These are phyloP conservation scores for Coranthus polyacanthus DNA, from an alignment of 2,797 vertebrate genomes.

Conservation along the genomic window DNA sequence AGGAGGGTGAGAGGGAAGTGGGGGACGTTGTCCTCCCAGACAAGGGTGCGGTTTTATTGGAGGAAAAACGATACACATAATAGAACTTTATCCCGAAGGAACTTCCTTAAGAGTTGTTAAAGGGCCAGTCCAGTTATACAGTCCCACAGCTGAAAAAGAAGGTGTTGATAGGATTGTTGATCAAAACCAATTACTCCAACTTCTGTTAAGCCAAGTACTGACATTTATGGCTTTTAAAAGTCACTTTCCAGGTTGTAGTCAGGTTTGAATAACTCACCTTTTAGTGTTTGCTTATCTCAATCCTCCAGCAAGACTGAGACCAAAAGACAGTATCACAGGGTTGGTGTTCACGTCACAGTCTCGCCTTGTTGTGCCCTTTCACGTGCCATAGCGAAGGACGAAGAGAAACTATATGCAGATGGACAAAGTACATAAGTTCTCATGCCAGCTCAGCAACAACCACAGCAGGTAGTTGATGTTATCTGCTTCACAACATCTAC, in stretches of 20 bases:
- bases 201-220: neutral
- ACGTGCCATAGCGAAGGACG: no score
- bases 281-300: conserved; percentile 1
- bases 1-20: conserved; percentile 2
- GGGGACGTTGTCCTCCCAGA: conserved; percentile 43
- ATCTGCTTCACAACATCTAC: no score
- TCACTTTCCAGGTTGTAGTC: conserved; percentile 4
- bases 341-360: no score
- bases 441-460: no score
- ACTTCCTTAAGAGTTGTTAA: conserved; percentile 33
- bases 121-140: conserved; percentile 28
- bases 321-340: neutral
- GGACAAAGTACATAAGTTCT: no score
- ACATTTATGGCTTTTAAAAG: conserved; percentile 22
- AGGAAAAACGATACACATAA: conserved; percentile 50
- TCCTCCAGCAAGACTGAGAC: neutral
- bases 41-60: conserved; percentile 63
- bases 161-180: conserved; percentile 24
- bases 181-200: conserved; percentile 8
- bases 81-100: conserved; percentile 42
- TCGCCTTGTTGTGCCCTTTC: no score
- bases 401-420: no score
- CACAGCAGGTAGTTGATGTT: no score
- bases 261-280: conserved; percentile 1
- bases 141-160: conserved; percentile 25